Evolutionary conservation across 2,888 invertebrate species (phyloP).

Genomic region (Ophioninae sp.): DNA sequence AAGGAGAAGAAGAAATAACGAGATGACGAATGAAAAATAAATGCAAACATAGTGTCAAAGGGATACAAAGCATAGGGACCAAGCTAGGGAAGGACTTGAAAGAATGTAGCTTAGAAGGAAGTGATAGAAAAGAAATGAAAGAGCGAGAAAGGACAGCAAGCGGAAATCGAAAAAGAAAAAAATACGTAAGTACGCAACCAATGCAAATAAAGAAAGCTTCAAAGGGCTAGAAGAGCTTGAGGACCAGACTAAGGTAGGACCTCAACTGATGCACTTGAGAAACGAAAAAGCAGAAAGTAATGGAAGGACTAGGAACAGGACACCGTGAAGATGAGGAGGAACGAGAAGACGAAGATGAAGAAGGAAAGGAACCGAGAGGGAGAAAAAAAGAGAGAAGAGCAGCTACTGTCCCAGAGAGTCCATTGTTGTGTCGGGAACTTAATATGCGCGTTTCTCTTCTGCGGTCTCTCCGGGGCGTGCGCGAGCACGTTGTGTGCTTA

Average conservation of each 20-base stretch:
- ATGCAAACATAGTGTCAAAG: too few relatives aligned
- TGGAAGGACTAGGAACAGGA: background rate
- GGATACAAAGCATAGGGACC: too few relatives aligned
- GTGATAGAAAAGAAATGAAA: too few relatives aligned
- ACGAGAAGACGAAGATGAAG: constrained; percentile 44
- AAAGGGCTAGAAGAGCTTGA: too few relatives aligned
- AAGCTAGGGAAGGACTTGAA: too few relatives aligned
- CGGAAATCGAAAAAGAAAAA: too few relatives aligned
- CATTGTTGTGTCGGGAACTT: constrained; percentile 69
- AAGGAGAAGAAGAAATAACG: background rate
- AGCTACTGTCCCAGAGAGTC: constrained; percentile 70
- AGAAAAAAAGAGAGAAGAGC: constrained; percentile 33
- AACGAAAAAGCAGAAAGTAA: constrained; percentile 18
- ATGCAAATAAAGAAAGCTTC: too few relatives aligned
- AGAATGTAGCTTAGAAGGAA: too few relatives aligned
- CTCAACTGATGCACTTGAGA: background rate
- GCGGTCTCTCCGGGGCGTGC: constrained; percentile 51
- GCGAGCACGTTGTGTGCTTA: constrained; percentile 48
- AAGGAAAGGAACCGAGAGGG: constrained; percentile 24
- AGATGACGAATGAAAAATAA: constrained; percentile 13
- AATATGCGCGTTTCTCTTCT: constrained; percentile 65
- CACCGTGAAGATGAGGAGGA: background rate
- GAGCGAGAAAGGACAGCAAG: too few relatives aligned
- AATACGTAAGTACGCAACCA: too few relatives aligned
- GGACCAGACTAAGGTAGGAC: background rate